Conservation (phyloP, 2,113 vertebrate genomes). For the Callipepla californica region DNA sequence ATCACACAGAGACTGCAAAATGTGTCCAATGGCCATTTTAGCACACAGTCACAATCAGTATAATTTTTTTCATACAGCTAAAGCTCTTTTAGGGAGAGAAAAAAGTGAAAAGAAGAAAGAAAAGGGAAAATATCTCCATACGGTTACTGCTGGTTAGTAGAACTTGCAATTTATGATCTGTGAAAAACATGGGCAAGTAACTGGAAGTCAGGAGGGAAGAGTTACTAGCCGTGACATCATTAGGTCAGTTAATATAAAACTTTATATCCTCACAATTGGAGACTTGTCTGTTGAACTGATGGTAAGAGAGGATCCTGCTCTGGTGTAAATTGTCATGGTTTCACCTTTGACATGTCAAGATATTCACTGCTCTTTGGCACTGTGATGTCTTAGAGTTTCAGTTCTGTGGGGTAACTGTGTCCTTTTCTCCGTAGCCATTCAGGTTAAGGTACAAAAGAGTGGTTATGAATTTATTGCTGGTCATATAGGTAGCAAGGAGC, state of each 20-base stretch:
- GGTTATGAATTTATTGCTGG: not conserved
- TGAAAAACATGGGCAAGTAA: slow-evolving; percentile 6
- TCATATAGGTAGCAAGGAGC: not conserved
- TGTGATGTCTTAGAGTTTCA: not conserved
- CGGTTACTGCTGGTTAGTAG: not conserved
- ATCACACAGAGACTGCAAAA: not conserved
- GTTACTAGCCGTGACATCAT: slow-evolving; percentile 31
- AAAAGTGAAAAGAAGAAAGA: not conserved
- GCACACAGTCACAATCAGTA: not conserved
- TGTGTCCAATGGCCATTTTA: not conserved
- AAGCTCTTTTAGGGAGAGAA: not conserved
- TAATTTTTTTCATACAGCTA: not conserved
- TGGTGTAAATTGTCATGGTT: not conserved
- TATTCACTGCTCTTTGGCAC: not conserved
- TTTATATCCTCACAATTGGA: not conserved
- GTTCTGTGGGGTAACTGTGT: not conserved
- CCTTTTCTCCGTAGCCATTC: not conserved
- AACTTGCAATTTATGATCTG: slow-evolving; percentile 7
- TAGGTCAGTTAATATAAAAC: not conserved
- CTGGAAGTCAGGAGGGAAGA: slow-evolving; percentile 15
- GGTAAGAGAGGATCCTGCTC: not conserved
- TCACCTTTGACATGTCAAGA: not conserved
- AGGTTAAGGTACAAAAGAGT: not conserved
- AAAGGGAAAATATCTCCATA: accelerated
- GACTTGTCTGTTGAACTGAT: not conserved